phyloP scores from a whole-genome alignment of 2,888 invertebrate genomes.

The Hirtodrosophila trivittata region DNA sequence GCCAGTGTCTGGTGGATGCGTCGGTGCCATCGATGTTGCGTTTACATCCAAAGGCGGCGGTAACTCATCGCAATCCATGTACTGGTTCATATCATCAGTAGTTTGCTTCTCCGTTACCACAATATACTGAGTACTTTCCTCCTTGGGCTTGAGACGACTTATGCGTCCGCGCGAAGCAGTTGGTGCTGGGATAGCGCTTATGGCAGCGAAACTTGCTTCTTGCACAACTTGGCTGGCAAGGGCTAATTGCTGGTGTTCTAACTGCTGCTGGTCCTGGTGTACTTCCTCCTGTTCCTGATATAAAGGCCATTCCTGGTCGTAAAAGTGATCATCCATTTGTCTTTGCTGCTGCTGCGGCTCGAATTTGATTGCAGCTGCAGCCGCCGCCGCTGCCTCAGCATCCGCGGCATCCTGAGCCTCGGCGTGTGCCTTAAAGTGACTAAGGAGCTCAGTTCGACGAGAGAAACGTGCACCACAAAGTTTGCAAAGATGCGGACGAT shows the following conservation, averaged over 20 bases:
- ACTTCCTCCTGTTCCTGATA: conserved; percentile 41
- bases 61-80: conserved; percentile 48
- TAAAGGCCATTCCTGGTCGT: conserved; percentile 80
- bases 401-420: conserved; percentile 87
- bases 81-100: conserved; percentile 35
- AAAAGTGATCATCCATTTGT: conserved; percentile 79
- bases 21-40: conserved; percentile 12
- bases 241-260: conserved; percentile 29
- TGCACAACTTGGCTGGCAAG: conserved; percentile 30
- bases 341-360: conserved; percentile 55
- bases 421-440: conserved; percentile 92
- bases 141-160: conserved; percentile 80
- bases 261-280: conserved; percentile 17
- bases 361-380: conserved; percentile 55
- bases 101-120: conserved; percentile 62
- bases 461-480: conserved; percentile 92
- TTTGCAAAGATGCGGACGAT: conserved; percentile 92
- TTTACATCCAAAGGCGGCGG: conserved; percentile 33
- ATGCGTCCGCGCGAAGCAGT: conserved; percentile 68
- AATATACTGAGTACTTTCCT: conserved; percentile 76
- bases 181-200: conserved; percentile 36
- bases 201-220: conserved; percentile 36
- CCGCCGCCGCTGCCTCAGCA: conserved; percentile 64
- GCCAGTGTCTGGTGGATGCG: conserved; percentile 14
- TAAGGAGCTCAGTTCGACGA: conserved; percentile 91